Conservation (phyloP, 2,113 vertebrate genomes). For the Stegastes partitus region DNA sequence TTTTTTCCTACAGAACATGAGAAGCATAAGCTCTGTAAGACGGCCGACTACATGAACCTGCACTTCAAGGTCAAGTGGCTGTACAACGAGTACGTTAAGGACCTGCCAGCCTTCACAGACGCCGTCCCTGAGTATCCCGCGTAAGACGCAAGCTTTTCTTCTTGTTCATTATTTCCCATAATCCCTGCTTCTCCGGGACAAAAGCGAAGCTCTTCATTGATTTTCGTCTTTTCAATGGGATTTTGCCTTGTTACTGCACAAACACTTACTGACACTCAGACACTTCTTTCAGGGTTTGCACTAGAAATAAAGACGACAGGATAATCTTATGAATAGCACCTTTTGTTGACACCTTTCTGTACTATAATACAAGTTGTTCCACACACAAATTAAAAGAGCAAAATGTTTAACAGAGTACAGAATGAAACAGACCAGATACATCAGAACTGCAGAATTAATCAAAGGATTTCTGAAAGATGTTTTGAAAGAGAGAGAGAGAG, state of each 20-base stretch:
- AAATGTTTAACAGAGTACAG: too few relatives aligned
- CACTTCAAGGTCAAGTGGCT: conserved; percentile 99
- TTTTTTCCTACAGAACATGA: conserved; percentile 89
- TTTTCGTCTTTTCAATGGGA: background rate
- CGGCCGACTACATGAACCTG: conserved; percentile 98
- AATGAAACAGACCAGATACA: too few relatives aligned
- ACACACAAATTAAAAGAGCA: too few relatives aligned
- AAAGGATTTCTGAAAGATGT: too few relatives aligned
- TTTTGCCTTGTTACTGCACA: background rate
- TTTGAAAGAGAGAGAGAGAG: too few relatives aligned
- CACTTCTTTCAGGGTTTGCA: conserved; percentile 3
- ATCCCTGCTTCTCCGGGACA: background rate
- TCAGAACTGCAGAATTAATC: background rate
- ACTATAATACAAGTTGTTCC: too few relatives aligned
- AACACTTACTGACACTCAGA: background rate
- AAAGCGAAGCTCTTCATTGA: conserved; percentile 8
- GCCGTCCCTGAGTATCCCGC: conserved; percentile 92
- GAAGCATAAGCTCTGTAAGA: conserved; percentile 92
- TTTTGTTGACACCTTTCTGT: too few relatives aligned
- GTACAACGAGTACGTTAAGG: conserved; percentile 92
- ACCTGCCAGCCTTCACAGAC: conserved; percentile 88
- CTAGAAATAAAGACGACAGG: background rate
- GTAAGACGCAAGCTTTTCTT: conserved; percentile 83
- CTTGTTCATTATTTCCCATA: background rate
- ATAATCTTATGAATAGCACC: background rate